These are phyloP conservation scores for Nothoprocta pentlandii DNA, from an alignment of 2,113 vertebrate genomes.

Conservation along the genomic window DNA sequence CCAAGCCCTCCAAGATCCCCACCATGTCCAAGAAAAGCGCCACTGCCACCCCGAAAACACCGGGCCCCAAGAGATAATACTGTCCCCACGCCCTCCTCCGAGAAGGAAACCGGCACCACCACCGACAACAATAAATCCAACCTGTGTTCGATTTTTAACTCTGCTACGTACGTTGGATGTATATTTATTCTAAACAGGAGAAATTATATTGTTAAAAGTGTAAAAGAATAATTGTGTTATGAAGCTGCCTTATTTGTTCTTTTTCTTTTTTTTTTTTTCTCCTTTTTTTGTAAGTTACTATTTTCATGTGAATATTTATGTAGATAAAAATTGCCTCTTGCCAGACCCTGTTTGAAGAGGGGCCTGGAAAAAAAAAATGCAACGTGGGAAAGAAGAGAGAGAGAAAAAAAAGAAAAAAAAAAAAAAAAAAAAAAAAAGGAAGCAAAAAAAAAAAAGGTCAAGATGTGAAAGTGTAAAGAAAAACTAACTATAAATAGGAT, in stretches of 20 bases:
- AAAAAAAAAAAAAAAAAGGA: not conserved
- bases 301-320: conserved; percentile 91
- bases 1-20: conserved; percentile 95
- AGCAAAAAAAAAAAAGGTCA: conserved; percentile 67
- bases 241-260: conserved; percentile 94
- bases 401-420: conserved; percentile 3
- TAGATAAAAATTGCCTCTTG: conserved; percentile 83
- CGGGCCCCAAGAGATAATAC: conserved; percentile 87
- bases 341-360: conserved; percentile 72
- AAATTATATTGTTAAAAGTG: conserved; percentile 87
- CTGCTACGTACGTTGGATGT: conserved; percentile 81
- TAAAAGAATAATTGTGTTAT: conserved; percentile 86
- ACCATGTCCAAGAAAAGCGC: conserved; percentile 94
- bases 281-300: conserved; percentile 95
- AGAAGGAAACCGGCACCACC: not conserved
- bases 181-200: conserved; percentile 85
- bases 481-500: conserved; percentile 77
- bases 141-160: conserved; percentile 71
- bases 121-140: not conserved
- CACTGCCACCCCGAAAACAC: conserved; percentile 88
- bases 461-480: conserved; percentile 78
- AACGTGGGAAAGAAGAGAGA: conserved; percentile 68
- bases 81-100: not conserved
- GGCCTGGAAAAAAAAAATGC: conserved; percentile 71
- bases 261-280: conserved; percentile 74